phyloP scores from a whole-genome alignment of 2,888 invertebrate genomes.

The Oegoconia quadripuncta region DNA sequence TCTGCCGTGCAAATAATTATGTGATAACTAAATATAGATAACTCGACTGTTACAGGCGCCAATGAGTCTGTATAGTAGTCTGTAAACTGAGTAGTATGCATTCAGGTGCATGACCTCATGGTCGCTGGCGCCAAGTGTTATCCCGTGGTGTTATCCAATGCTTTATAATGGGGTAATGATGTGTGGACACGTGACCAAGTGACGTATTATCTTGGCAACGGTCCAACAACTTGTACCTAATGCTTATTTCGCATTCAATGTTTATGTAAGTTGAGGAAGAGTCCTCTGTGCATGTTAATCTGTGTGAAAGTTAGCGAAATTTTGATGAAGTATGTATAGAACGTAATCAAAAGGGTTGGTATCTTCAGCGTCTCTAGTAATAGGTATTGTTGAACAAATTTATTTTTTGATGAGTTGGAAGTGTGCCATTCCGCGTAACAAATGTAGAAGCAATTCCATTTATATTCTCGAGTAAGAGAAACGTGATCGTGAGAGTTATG shows the following conservation, averaged over 20 bases:
- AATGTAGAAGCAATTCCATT: too few relatives aligned
- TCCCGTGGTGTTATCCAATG: too few relatives aligned
- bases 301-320: background rate
- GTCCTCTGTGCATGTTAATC: conserved; percentile 45
- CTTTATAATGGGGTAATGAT: conserved; percentile 55
- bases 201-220: conserved; percentile 50
- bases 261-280: conserved; percentile 55
- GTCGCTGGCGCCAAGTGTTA: conserved; percentile 43
- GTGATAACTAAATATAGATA: conserved; percentile 56
- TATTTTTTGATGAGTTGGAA: too few relatives aligned
- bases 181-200: conserved; percentile 47
- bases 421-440: background rate
- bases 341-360: too few relatives aligned
- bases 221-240: conserved; percentile 51
- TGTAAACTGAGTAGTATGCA: conserved; percentile 34
- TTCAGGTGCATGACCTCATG: conserved; percentile 62
- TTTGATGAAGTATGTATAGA: background rate
- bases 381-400: too few relatives aligned
- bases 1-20: conserved; percentile 36
- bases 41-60: conserved; percentile 55
- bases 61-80: conserved; percentile 43
- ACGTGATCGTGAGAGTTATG: conserved; percentile 18
- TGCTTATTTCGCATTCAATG: conserved; percentile 61
- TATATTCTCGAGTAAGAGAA: conserved; percentile 20
- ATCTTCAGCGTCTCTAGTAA: too few relatives aligned